Evolutionary conservation across 2,888 invertebrate genomes (phyloP).

Genomic region (Eledone cirrhosa): DNA sequence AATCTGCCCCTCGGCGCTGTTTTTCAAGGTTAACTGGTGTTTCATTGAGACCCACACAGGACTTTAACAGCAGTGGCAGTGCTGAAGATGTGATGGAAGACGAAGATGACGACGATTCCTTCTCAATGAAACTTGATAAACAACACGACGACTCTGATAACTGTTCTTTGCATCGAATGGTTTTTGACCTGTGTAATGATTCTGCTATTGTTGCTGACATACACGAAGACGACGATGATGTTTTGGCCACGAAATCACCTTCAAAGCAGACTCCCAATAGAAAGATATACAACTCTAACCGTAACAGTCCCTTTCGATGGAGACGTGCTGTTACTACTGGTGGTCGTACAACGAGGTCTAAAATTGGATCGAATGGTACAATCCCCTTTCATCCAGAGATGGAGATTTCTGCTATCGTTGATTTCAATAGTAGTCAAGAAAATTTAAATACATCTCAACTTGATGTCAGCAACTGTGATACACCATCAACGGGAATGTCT

Average conservation of each 20-base stretch:
- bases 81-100: constrained; percentile 20
- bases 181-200: background rate
- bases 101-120: constrained; percentile 20
- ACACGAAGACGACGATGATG: background rate
- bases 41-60: background rate
- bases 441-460: background rate
- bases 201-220: constrained; percentile 17
- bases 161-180: background rate
- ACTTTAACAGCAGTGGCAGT: constrained; percentile 10
- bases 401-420: background rate
- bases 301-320: background rate
- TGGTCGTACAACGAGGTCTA: background rate
- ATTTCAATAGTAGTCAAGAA: background rate
- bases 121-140: background rate
- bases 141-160: background rate
- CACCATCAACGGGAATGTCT: too few relatives aligned
- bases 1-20: background rate
- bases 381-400: constrained; percentile 1
- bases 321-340: background rate
- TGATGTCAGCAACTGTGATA: too few relatives aligned
- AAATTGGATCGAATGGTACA: background rate
- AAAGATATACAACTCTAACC: background rate
- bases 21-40: background rate
- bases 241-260: background rate
- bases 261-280: background rate